Conservation (phyloP, 30 jellyfish, hydroid and myxozoan genomes). For the Cassiopea andromeda region DNA sequence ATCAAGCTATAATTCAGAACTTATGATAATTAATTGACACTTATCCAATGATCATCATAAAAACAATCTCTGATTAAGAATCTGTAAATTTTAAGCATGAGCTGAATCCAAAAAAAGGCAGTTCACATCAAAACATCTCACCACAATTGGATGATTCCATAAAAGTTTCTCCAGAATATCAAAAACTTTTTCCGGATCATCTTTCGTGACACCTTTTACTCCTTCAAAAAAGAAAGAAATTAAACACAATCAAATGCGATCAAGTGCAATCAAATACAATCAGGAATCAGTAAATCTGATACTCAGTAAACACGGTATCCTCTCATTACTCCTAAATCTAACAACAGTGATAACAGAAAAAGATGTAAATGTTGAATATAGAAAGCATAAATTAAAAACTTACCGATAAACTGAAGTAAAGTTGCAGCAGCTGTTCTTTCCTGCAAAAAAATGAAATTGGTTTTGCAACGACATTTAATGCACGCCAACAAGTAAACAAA, state of each 20-base stretch:
- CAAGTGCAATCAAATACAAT: background rate
- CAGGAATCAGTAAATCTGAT: background rate
- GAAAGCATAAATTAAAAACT: background rate
- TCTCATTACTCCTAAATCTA: too few species aligned
- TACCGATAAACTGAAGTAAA: slow-evolving; percentile 69
- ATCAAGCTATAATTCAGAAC: too few species aligned
- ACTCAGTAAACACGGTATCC: background rate
- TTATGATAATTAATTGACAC: background rate
- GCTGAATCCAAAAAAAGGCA: background rate
- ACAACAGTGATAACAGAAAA: background rate
- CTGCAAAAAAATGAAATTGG: slow-evolving; percentile 25
- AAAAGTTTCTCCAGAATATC: slow-evolving; percentile 67
- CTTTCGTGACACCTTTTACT: slow-evolving; percentile 37
- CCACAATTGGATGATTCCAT: slow-evolving; percentile 92
- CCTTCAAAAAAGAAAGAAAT: slow-evolving; percentile 14
- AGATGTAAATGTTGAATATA: background rate
- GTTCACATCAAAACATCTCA: background rate
- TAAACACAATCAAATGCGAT: too few species aligned
- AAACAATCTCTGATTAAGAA: background rate
- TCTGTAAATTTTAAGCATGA: too few species aligned
- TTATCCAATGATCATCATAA: background rate
- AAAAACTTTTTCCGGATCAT: slow-evolving; percentile 66
- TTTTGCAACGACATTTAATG: too few species aligned
- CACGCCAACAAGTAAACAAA: too few species aligned
- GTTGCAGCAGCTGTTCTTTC: slow-evolving; percentile 78